Evolutionary conservation across 1,140 invertebrate genomes (phyloP).

Genomic region (Drosophila littoralis): DNA sequence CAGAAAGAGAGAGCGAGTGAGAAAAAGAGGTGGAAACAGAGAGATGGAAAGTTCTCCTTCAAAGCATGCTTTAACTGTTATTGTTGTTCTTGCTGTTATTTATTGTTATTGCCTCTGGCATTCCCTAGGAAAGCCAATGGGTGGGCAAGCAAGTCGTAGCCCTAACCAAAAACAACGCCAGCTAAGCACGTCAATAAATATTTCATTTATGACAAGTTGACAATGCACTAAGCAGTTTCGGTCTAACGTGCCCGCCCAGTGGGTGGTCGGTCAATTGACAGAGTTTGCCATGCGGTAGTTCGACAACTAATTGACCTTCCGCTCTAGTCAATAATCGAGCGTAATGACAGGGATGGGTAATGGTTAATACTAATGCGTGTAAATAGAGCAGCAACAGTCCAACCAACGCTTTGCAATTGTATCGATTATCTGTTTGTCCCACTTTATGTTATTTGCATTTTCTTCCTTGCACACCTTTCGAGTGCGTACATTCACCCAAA

Average conservation of each 20-base stretch:
- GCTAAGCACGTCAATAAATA: conserved; percentile 65
- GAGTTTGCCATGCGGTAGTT: neutral
- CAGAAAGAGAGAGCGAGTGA: neutral
- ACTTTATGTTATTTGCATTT: conserved; percentile 37
- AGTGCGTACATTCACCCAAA: conserved; percentile 56
- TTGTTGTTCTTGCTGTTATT: conserved; percentile 34
- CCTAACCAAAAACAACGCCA: conserved; percentile 27
- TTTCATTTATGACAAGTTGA: conserved; percentile 72
- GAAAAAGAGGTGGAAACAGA: neutral
- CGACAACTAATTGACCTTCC: conserved; percentile 53
- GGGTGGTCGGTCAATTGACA: conserved; percentile 7
- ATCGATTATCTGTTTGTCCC: conserved; percentile 8
- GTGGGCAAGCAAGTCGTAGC: neutral
- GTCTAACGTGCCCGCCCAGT: neutral
- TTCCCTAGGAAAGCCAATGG: conserved; percentile 21
- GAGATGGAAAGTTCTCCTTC: conserved; percentile 3
- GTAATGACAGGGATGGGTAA: conserved; percentile 11
- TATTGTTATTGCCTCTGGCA: conserved; percentile 41
- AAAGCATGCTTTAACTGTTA: conserved; percentile 1
- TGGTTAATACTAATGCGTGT: neutral
- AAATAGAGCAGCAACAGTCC: neutral
- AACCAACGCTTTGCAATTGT: neutral
- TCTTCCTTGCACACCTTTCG: conserved; percentile 9
- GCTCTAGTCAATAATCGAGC: conserved; percentile 48
- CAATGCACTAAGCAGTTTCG: conserved; percentile 42